Base-by-base conservation (phyloP, 2,797 vertebrate species). In the Xenentodon cancila region DNA sequence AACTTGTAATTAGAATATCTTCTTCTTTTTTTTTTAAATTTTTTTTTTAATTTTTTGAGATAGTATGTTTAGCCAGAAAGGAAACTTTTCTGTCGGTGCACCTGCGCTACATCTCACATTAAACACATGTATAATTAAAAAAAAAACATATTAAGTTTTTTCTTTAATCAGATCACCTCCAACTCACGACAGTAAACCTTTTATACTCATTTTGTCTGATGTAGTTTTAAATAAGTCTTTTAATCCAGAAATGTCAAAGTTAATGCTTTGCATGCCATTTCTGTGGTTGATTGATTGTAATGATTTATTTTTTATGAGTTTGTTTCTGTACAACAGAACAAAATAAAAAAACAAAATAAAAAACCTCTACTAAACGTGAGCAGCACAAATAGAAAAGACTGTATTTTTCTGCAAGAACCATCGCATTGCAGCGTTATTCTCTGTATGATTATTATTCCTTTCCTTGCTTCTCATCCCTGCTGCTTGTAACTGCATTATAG, bases 281-380 rank as follows among this genome's bases (percentile, higher is more conserved):
- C 61, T 63, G 18, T 64, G 50, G 21, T 75, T 46, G 68, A 61
- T 71, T 72, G 60, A 20, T 67, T 82, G 77, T 71, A 71, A 77
- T 64, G 47, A 75, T 59, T 72, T 46, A 51, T 72, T 44, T 58
- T 60, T 48, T 34, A 9, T 66, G 5, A 7, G 62, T 82, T 71
- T 64, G 45, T 17, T 62, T 68, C 46, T 22, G 17, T 67, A 44
- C 40, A 27, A 40, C 52, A 16, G 49, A 48, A 21, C 51, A 32
- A 53, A 60, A 22, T 18, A 18, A 22, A 16, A 3, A 25, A 30
- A 30, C 5, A 8, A 8, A 30, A 30, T 1, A 30, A 30, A 30
- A 30, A 25, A 17, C 11, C 22, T 18, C 2, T 40, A 37, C 19
- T 61, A 53, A 57, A 43, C 20, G 3, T 22, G 42, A 51, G 40